Evolutionary conservation across 2,888 invertebrate genomes (phyloP).

Genomic region (Caenorhabditis macrosperma): DNA sequence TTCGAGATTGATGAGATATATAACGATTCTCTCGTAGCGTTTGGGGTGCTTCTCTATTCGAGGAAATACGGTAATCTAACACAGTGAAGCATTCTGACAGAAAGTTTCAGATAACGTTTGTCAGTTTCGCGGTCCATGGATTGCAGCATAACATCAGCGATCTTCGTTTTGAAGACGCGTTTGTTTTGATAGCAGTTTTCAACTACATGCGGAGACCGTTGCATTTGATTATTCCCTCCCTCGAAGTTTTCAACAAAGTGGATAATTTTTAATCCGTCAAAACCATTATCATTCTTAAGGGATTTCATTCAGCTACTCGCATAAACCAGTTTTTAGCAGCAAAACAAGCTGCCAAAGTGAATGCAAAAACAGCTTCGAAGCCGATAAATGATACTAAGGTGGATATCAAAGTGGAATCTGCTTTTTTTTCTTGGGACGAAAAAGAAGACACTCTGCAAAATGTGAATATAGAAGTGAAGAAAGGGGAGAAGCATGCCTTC

Average conservation of each 20-base stretch:
- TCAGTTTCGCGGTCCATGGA: conserved; percentile 51
- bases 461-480: conserved; percentile 51
- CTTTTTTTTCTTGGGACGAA: conserved; percentile 61
- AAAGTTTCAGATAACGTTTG: conserved; percentile 35
- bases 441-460: conserved; percentile 48
- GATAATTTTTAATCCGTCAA: no score
- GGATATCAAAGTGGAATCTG: conserved; percentile 48
- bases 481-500: conserved; percentile 59
- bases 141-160: conserved; percentile 42
- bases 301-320: conserved; percentile 44
- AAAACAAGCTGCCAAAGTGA: conserved; percentile 40
- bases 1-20: no score
- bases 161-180: conserved; percentile 59
- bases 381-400: conserved; percentile 15
- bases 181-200: conserved; percentile 62
- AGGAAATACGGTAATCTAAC: no score
- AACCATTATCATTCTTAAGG: conserved; percentile 5
- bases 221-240: conserved; percentile 51
- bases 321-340: conserved; percentile 50
- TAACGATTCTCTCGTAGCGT: no score
- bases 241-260: conserved; percentile 58
- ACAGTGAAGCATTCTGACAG: background rate
- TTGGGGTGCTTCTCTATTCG: no score
- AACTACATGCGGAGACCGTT: conserved; percentile 64
- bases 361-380: conserved; percentile 5